Percentiles rank a stretch among this genome's conserved stretches.
These are phyloP conservation scores for Alfaro cultratus DNA, from an alignment of 2,797 vertebrate genomes.

Conservation along the genomic window DNA sequence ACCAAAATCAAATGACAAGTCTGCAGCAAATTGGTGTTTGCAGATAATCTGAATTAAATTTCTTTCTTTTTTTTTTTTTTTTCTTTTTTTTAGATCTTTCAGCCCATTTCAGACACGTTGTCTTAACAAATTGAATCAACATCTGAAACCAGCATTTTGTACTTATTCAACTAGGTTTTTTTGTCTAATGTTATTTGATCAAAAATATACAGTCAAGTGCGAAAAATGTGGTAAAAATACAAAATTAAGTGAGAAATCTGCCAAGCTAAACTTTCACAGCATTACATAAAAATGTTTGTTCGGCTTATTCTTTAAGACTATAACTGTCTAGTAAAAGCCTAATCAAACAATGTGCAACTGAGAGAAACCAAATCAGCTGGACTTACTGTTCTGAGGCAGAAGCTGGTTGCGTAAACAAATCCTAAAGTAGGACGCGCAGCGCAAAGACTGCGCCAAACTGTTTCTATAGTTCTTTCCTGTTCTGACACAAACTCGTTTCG, in stretches of 20 bases:
- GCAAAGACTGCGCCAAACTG: not conserved
- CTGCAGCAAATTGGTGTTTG: not conserved
- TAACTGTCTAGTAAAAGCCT: no score
- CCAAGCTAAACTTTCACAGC: not conserved
- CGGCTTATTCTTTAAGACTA: not conserved
- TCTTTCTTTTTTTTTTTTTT: not conserved
- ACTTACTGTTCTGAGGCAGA: not conserved
- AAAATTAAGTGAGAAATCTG: not conserved
- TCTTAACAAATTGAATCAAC: not conserved
- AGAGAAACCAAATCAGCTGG: not conserved
- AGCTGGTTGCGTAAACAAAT: not conserved
- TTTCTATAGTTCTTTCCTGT: not conserved
- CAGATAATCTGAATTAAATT: not conserved
- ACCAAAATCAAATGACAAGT: not conserved
- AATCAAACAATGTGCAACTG: not conserved
- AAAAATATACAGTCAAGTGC: not conserved
- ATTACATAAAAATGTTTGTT: not conserved
- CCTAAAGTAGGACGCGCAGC: not conserved
- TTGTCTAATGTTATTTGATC: not conserved
- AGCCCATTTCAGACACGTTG: not conserved
- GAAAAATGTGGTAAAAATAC: not conserved
- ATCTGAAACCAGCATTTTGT: not conserved
- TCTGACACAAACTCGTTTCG: not conserved
- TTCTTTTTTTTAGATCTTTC: not conserved
- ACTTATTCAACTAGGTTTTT: not conserved